These are phyloP conservation scores for Harmothoe impar DNA, from an alignment of 2,888 invertebrate genomes.

Conservation along the genomic window DNA sequence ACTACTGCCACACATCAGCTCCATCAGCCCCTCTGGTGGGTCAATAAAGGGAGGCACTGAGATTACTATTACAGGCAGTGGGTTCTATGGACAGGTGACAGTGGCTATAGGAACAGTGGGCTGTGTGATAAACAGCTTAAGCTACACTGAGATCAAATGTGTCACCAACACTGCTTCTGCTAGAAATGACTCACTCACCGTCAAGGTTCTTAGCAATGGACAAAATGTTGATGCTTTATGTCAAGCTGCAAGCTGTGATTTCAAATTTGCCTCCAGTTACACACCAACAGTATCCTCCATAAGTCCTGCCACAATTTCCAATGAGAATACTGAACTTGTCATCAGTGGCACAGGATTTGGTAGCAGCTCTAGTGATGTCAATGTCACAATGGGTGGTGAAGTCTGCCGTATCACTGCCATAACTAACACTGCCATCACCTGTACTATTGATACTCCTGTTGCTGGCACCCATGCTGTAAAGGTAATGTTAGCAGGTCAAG, in stretches of 20 bases:
- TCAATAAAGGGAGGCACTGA: conserved; percentile 63
- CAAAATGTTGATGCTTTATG: conserved; percentile 40
- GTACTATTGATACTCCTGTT: conserved; percentile 4
- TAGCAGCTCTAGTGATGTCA: conserved; percentile 69
- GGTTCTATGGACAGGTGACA: conserved; percentile 47
- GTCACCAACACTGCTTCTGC: conserved; percentile 49
- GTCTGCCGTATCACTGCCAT: conserved; percentile 8
- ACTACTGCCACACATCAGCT: conserved; percentile 35
- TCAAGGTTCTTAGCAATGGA: conserved; percentile 33
- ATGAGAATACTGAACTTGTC: neutral
- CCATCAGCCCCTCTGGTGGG: conserved; percentile 53
- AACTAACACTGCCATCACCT: conserved; percentile 17
- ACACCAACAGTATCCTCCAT: conserved; percentile 76
- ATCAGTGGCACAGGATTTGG: conserved; percentile 75
- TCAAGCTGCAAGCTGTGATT: conserved; percentile 23
- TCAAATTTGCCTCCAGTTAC: conserved; percentile 68
- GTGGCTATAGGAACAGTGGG: neutral
- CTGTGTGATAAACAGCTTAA: neutral
- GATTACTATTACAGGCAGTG: conserved; percentile 47
- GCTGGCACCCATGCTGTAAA: conserved; percentile 8
- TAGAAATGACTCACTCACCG: neutral
- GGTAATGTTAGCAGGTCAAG: conserved; percentile 13
- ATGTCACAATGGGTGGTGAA: conserved; percentile 64
- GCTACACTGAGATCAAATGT: conserved; percentile 64
- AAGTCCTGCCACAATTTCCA: conserved; percentile 71